phyloP scores from a whole-genome alignment of 2,113 vertebrate species.

The Cacatua alba region DNA sequence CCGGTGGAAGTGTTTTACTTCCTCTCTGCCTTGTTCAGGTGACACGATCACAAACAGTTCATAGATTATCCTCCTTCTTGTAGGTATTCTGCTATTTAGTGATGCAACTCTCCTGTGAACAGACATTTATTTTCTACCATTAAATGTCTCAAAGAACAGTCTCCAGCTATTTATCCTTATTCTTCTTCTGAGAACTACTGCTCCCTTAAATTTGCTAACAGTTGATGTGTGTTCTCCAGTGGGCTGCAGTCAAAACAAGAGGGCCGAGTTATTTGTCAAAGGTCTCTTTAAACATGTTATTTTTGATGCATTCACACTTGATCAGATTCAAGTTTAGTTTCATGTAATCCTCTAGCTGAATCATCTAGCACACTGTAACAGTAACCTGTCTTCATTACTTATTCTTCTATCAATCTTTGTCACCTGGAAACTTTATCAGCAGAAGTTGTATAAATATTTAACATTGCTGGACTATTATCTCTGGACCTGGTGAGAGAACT shows the following conservation, averaged over 20 bases:
- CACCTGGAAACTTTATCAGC: conserved; percentile 52
- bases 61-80: background rate
- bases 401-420: conserved; percentile 61
- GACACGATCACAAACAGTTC: background rate
- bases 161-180: background rate
- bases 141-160: background rate
- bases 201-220: background rate
- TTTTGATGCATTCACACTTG: background rate
- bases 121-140: background rate
- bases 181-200: background rate
- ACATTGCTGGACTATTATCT: background rate
- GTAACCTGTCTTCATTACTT: conserved; percentile 42
- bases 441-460: conserved; percentile 54
- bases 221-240: background rate
- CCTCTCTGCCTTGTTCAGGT: background rate
- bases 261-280: background rate
- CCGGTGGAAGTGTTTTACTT: background rate
- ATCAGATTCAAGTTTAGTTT: background rate
- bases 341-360: background rate
- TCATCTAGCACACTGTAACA: background rate
- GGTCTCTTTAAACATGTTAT: background rate
- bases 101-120: background rate
- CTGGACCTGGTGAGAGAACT: background rate
- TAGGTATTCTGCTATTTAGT: background rate
- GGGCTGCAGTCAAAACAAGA: background rate